Conservation (phyloP, 2,888 invertebrate genomes). For the Tipula vernalis region DNA sequence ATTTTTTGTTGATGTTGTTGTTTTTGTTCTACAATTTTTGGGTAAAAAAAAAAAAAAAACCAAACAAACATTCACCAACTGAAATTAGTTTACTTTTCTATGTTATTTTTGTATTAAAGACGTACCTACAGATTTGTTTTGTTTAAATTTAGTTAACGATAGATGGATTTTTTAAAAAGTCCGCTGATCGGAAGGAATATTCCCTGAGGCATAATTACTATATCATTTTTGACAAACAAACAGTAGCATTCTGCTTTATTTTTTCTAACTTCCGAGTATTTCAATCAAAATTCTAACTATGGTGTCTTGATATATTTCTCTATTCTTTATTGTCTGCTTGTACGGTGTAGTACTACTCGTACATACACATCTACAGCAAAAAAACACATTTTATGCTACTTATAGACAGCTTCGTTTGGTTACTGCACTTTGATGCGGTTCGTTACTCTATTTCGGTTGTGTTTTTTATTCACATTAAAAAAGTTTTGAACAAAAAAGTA, state of each 20-base stretch:
- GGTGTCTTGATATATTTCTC: no score
- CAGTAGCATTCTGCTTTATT: no score
- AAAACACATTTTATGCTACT: background rate
- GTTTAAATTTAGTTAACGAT: background rate
- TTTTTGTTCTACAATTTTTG: background rate
- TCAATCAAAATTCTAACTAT: no score
- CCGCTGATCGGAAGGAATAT: no score
- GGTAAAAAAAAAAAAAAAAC: background rate
- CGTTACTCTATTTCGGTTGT: background rate
- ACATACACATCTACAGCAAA: background rate
- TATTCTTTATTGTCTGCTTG: no score
- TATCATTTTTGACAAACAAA: no score
- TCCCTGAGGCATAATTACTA: no score
- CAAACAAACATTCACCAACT: background rate
- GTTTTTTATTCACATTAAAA: background rate
- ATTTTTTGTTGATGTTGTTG: background rate
- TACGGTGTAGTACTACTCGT: no score
- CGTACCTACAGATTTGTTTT: background rate
- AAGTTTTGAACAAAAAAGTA: background rate
- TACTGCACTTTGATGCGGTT: background rate
- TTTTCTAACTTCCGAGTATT: no score
- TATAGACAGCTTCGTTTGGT: background rate
- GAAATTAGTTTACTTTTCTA: background rate
- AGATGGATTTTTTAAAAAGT: background rate
- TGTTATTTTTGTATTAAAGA: background rate